These are phyloP conservation scores for Diachrysia chrysitis DNA, from an alignment of 2,888 invertebrate species.

Conservation along the genomic window DNA sequence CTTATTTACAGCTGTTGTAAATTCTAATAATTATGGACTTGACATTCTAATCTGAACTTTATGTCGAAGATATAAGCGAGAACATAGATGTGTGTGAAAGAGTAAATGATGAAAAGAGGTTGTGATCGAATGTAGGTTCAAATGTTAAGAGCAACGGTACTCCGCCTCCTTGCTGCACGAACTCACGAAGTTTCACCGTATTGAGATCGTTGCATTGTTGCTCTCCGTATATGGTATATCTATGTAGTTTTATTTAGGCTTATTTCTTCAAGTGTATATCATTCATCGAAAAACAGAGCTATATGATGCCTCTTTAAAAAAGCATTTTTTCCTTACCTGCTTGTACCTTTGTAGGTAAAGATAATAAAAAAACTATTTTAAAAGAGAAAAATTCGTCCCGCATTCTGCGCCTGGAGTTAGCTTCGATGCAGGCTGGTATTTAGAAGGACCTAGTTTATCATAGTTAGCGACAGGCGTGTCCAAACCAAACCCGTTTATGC, in stretches of 20 bases:
- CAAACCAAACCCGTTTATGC: not conserved
- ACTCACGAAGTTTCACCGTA: constrained; percentile 57
- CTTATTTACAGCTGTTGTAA: constrained; percentile 17
- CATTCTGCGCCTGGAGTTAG: not conserved
- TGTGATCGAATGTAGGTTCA: constrained; percentile 60
- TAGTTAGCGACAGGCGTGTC: not conserved
- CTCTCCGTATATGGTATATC: constrained; percentile 40
- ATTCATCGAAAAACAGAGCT: not conserved
- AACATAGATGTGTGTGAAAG: constrained; percentile 5
- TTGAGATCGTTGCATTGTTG: constrained; percentile 53
- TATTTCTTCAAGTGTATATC: not conserved
- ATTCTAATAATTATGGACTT: no score
- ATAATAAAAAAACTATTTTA: not conserved
- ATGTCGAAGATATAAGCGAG: constrained; percentile 15
- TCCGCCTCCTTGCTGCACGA: constrained; percentile 61
- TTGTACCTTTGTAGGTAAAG: not conserved
- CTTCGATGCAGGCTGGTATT: not conserved
- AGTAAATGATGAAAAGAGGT: constrained; percentile 48
- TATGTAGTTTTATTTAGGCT: constrained; percentile 23
- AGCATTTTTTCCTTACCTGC: not conserved
- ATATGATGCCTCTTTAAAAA: not conserved
- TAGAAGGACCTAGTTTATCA: not conserved
- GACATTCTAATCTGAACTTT: constrained; percentile 27
- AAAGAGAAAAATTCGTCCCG: not conserved
- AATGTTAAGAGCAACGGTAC: constrained; percentile 64